phyloP scores from a whole-genome alignment of 2,797 vertebrate species.

The Anguilla anguilla region DNA sequence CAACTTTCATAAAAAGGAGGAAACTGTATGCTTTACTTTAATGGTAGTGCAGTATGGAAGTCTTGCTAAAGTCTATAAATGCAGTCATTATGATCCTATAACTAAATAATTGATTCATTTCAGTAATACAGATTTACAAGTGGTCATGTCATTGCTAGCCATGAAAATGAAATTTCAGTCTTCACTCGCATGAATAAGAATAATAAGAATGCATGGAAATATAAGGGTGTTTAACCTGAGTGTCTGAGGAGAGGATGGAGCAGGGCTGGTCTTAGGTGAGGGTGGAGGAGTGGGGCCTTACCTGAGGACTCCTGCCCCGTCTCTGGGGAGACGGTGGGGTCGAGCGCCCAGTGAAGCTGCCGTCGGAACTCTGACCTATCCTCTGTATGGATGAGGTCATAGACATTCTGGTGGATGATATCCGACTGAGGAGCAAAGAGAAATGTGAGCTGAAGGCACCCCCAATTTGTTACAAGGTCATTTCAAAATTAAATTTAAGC shows the following conservation, averaged over 20 bases:
- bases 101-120: too few relatives aligned
- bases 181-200: too few relatives aligned
- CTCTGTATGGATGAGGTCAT: constrained; percentile 83
- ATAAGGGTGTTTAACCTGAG: too few relatives aligned
- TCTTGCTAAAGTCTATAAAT: too few relatives aligned
- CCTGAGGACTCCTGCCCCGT: constrained; percentile 66
- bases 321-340: constrained; percentile 64
- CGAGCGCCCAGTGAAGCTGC: constrained; percentile 82
- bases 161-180: too few relatives aligned
- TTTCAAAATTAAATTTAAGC: background rate
- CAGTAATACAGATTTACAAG: too few relatives aligned
- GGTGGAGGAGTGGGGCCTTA: constrained; percentile 45
- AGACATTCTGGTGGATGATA: constrained; percentile 84
- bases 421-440: constrained; percentile 69
- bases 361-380: constrained; percentile 80
- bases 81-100: too few relatives aligned
- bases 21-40: too few relatives aligned
- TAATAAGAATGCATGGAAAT: too few relatives aligned
- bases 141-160: too few relatives aligned
- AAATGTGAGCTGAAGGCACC: constrained; percentile 7
- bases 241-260: background rate
- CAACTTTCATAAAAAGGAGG: too few relatives aligned
- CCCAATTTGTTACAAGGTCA: background rate
- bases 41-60: too few relatives aligned
- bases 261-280: background rate